Base-by-base conservation (phyloP, 2,797 vertebrate species). In the Neopelma chrysocephalum region DNA sequence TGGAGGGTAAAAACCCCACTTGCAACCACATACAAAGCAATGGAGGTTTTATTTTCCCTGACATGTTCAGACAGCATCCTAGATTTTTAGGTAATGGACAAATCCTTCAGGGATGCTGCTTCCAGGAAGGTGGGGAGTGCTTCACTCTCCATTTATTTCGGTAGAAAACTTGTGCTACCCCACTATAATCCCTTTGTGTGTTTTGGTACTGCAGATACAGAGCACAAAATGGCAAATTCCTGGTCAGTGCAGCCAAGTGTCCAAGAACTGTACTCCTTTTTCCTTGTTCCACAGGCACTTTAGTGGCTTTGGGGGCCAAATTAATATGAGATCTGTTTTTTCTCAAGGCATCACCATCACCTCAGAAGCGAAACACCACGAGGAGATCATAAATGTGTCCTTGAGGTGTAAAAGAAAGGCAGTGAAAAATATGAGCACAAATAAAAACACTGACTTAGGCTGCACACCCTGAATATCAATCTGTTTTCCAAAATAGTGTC, bases 331-430 rank as follows among this genome's bases (percentile, higher is more conserved):
- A 82, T 92, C 94, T 96, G 85, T 45, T 94, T 94, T 87, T 95
- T 92, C 93, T 95, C 90, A 94, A 93, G 90, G 56, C 83, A 82
- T 87, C 81, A 47, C 89, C 79, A 34, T 89, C 91, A 75, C 79
- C 64, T 96, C 93, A 69, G 65, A 75, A 92, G 83, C 36, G 68
- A 94, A 96, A 91, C 87, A 92, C 68, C 76, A 54, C 0, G 22
- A 96, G 84, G 76, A 95, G 68, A 91, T 54, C 90, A 93, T 94
- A 96, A 96, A 93, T 8, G 42, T 82, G 90, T 94, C 93, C 85
- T 90, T 80, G 95, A 95, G 80, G 89, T 89, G 77, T 84, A 94
- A 93, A 87, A 93, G 93, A 94, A 91, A 94, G 27, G 95, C 95
- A 92, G 15, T 56, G 80, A 94, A 91, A 95, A 93, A 95, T 91